A percentile compares a stretch with the other conserved stretches of the same genome.
These are phyloP conservation scores for Chaetogeoica ovagalla DNA, from an alignment of 2,888 invertebrate species.

Conservation along the genomic window DNA sequence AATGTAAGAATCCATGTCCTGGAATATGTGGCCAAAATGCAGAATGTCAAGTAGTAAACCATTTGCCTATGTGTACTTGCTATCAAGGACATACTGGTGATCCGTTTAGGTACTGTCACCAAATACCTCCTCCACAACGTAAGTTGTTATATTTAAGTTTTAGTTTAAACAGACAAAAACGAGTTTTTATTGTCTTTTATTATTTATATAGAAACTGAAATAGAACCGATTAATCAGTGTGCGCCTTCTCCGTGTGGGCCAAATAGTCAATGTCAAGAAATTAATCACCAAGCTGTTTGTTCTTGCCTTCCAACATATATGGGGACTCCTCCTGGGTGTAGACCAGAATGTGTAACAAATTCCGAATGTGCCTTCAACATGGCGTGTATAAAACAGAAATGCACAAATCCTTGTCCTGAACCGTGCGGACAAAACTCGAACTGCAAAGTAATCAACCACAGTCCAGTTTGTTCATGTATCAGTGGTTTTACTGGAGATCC, in stretches of 20 bases:
- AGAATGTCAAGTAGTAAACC: constrained; percentile 81
- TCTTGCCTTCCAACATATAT: constrained; percentile 69
- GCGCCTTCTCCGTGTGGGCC: constrained; percentile 69
- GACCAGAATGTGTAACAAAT: constrained; percentile 74
- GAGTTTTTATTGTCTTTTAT: neutral
- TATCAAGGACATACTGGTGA: constrained; percentile 58
- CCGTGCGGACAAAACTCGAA: constrained; percentile 72
- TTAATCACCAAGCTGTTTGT: constrained; percentile 71
- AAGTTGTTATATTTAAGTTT: constrained; percentile 32
- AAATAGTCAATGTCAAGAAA: constrained; percentile 67
- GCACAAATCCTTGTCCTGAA: constrained; percentile 74
- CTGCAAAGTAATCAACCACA: constrained; percentile 77
- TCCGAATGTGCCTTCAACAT: constrained; percentile 72
- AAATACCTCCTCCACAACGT: constrained; percentile 62
- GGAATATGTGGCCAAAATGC: constrained; percentile 83
- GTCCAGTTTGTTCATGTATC: constrained; percentile 73
- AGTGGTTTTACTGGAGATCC: constrained; percentile 69
- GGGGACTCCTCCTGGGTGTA: constrained; percentile 70
- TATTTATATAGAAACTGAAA: constrained; percentile 55
- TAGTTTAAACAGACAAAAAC: neutral
- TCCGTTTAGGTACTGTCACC: constrained; percentile 67
- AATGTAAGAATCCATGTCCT: constrained; percentile 84
- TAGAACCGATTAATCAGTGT: constrained; percentile 62
- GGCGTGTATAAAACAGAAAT: constrained; percentile 73
- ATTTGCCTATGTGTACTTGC: constrained; percentile 68